A percentile compares a stretch with the other conserved stretches of the same genome.
phyloP scores from a whole-genome alignment of 1,140 invertebrate genomes.

The Leptopilina boulardi region DNA sequence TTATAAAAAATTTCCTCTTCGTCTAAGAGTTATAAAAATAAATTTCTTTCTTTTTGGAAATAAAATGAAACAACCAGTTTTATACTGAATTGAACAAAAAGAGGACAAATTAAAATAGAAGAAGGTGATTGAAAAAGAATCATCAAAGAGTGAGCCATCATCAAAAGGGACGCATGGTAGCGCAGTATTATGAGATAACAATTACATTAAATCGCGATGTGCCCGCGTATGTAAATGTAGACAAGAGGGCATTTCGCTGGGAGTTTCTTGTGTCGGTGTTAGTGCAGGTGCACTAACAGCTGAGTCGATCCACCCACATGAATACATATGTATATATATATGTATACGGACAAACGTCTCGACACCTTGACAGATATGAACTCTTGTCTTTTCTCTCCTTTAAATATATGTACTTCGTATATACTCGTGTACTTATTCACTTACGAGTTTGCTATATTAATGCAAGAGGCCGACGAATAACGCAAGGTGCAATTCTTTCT shows the following conservation, averaged over 20 bases:
- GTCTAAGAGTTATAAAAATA: too few species aligned
- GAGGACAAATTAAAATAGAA: not conserved
- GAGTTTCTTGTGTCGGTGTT: slow-evolving; percentile 45
- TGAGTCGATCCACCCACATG: slow-evolving; percentile 66
- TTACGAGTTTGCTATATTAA: slow-evolving; percentile 43
- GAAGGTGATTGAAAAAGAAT: slow-evolving; percentile 33
- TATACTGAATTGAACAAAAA: too few species aligned
- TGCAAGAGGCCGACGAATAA: slow-evolving; percentile 28
- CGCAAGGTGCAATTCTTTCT: slow-evolving; percentile 62
- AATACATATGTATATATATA: slow-evolving; percentile 26
- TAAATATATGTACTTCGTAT: slow-evolving; percentile 26
- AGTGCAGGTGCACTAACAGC: slow-evolving; percentile 66
- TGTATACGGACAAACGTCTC: slow-evolving; percentile 43
- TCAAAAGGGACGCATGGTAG: slow-evolving; percentile 45
- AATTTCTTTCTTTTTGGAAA: too few species aligned
- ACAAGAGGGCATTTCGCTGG: slow-evolving; percentile 34
- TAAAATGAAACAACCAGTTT: too few species aligned
- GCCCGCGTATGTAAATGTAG: slow-evolving; percentile 57
- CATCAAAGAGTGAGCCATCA: slow-evolving; percentile 56
- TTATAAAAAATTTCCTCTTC: too few species aligned
- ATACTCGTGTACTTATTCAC: slow-evolving; percentile 39
- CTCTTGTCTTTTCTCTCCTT: slow-evolving; percentile 38
- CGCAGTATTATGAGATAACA: slow-evolving; percentile 61
- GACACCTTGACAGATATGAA: slow-evolving; percentile 66
- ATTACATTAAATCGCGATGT: slow-evolving; percentile 58